Evolutionary conservation across 1,140 invertebrate species (phyloP), one percentile per base, ranked within the genome.

Genomic region (Euwallacea similis): DNA sequence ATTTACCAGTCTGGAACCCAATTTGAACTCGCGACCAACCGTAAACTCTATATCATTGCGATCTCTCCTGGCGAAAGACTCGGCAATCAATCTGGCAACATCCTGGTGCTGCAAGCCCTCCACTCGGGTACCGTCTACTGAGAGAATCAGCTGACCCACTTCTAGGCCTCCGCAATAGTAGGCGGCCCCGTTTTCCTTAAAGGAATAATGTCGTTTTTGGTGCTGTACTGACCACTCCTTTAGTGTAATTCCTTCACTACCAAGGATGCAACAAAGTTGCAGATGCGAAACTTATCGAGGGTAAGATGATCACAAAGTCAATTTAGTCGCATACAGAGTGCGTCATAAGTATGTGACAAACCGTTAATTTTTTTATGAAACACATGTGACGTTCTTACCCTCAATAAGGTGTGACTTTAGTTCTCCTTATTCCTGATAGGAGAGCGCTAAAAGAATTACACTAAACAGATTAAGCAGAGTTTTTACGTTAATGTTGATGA

Each of bases 401-500:
- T 50, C 46, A 33, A 2, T 4, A 33, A 33, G 21, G 1, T 33
- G 21, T 33, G 21, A 2, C 1, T 33, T 33, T 33, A 33, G 1
- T 4, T 1, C 21, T 4, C 21, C 21, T 33, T 33, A 4, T 33
- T 33, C 21, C 21, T 33, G 21, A 33, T 33, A 4, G 21, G 1
- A 4, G 21, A 33, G 21, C 21, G 1, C 21, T 33, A 33, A 33
- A 33, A 33, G 21, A 33, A 33, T 33, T 33, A 33, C 21, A 33
- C 21, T 33, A 33, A 33, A 33, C 4, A 33, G 21, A 4, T 33
- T 33, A 33, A 33, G 1, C 21, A 4, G 21, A 4, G 21, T 33
- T 33, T 1, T 88, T 84, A 97, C 95, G 84, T 97, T 95, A 80
- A 98, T 97, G 83, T 96, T 96, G 77, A 98, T 97, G 79, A 98